Conservation (phyloP, 2,113 vertebrate species). For the Marmota monax region DNA sequence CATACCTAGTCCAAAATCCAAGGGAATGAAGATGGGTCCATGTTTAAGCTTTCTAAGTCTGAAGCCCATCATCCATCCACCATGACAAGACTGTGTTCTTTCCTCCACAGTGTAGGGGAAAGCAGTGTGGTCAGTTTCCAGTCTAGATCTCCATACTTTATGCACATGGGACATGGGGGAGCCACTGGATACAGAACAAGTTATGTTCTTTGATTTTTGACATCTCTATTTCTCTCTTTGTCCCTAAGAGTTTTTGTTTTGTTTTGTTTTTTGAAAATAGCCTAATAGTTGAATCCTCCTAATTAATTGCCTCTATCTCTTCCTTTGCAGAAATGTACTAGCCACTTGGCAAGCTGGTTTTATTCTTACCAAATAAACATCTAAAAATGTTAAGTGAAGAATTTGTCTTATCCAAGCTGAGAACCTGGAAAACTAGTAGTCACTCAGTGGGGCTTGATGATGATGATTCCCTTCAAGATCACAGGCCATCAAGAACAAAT, state of each 20-base stretch:
- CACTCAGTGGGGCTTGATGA: neutral
- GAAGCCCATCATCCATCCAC: neutral
- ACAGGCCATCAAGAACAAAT: neutral
- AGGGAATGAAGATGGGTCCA: neutral
- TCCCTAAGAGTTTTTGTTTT: neutral
- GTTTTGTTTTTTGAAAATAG: neutral
- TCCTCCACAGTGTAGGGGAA: neutral
- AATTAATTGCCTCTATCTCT: neutral
- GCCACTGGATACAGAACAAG: neutral
- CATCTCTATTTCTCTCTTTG: neutral
- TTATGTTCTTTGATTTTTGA: neutral
- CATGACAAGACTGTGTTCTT: neutral
- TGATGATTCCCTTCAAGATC: conserved; percentile 18
- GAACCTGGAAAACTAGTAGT: neutral
- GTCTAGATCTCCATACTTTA: neutral
- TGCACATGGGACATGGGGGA: neutral
- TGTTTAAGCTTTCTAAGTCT: neutral
- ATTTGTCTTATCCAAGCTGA: neutral
- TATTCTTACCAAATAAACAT: neutral
- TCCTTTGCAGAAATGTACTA: neutral
- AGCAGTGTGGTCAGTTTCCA: neutral
- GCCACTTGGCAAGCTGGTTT: neutral
- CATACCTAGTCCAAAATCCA: neutral
- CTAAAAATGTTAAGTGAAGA: neutral
- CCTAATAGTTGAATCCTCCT: neutral